Evolutionary conservation across 2,113 vertebrate genomes (phyloP), one percentile per base, ranked within the genome.

Genomic region (Ia io): DNA sequence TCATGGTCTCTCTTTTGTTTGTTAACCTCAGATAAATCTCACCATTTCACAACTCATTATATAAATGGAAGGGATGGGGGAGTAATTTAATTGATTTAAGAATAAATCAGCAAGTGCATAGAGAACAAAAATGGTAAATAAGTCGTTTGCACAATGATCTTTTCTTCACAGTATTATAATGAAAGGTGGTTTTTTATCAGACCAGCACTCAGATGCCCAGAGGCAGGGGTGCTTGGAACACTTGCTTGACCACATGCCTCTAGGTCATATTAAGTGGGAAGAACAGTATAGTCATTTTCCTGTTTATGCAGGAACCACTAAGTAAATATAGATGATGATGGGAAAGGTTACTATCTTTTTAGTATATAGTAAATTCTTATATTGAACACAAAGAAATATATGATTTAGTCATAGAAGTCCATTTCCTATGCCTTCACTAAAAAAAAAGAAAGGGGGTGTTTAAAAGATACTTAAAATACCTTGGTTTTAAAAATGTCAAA

Each of bases 11-110:
- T 88, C 88, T 22, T 86, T 84, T 84, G 30, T 77, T 59, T 69
- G 25, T 90, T 47, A 77, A 84, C 2, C 35, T 70, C 25, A 47
- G 40, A 93, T 71, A 96, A 88, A 95, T 87, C 37, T 90, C 90
- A 49, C 1, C 18, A 82, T 92, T 69, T 12, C 79, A 17, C 17
- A 88, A 69, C 61, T 90, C 35, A 30, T 42, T 73, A 1, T 61
- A 88, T 79, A 96, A 90, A 74, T 74, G 32, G 20, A 32, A 87
- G 10, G 9, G 44, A n/a, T 51, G 14, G 59, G 53, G 3, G 47
- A 63, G 30, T 80, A 71, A 37, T 11, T 65, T 82, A 93, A 40
- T 18, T 61, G 2, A 70, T 95, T 80, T 84, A 47, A 84, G n/a
- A 70, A 9, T 32, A 93, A 78, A 90, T 82, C 9, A 6, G 2